Evolutionary conservation across 2,888 invertebrate species (phyloP).

Genomic region (Heliconius cydno): DNA sequence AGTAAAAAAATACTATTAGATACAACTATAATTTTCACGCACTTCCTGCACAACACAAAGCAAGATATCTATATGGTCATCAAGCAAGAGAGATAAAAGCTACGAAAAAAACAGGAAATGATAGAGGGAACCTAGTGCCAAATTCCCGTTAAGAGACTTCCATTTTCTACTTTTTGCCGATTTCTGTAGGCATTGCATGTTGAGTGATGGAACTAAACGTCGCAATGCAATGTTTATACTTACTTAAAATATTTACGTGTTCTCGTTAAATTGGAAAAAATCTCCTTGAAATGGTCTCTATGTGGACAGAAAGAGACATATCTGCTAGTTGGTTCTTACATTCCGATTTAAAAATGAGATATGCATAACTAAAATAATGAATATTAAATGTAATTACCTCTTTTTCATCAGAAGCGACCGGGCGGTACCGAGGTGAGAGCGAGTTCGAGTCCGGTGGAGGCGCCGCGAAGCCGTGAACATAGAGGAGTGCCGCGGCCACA

Average conservation of each 20-base stretch:
- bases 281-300: neutral
- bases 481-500: slow-evolving; percentile 89
- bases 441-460: slow-evolving; percentile 68
- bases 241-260: neutral
- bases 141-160: too few relatives aligned
- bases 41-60: neutral
- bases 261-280: too few relatives aligned
- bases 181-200: too few relatives aligned
- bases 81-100: too few relatives aligned
- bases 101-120: too few relatives aligned
- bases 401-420: slow-evolving; percentile 85
- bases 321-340: neutral
- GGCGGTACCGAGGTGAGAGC: slow-evolving; percentile 79
- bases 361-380: neutral
- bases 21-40: neutral
- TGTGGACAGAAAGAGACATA: neutral
- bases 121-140: too few relatives aligned
- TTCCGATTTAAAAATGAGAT: neutral
- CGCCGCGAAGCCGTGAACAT: slow-evolving; percentile 86
- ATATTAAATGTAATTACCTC: slow-evolving; percentile 78
- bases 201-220: neutral
- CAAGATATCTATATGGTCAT: neutral
- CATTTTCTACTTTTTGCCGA: too few relatives aligned
- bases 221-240: neutral
- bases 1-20: neutral